Conservation (phyloP, 1,140 invertebrate species). For the Drosophila pachea region DNA sequence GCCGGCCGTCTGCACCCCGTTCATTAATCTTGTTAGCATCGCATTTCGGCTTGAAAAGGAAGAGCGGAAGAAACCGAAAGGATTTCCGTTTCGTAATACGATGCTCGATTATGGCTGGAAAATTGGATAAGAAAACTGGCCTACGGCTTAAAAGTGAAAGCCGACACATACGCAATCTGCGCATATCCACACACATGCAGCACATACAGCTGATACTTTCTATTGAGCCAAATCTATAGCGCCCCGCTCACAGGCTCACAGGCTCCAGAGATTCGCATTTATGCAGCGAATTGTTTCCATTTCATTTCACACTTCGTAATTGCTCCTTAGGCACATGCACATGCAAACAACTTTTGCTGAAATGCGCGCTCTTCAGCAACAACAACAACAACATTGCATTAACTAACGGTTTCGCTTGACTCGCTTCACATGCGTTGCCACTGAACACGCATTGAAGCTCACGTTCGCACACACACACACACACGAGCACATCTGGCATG, state of each 20-base stretch:
- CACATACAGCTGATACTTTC: background rate
- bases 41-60: slow-evolving; percentile 37
- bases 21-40: slow-evolving; percentile 71
- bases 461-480: background rate
- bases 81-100: slow-evolving; percentile 71
- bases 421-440: too few relatives aligned
- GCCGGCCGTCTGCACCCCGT: slow-evolving; percentile 45
- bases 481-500: background rate
- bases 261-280: background rate
- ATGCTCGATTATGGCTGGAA: slow-evolving; percentile 39
- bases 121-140: slow-evolving; percentile 47
- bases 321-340: background rate
- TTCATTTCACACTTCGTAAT: too few relatives aligned
- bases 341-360: too few relatives aligned
- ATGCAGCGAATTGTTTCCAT: background rate
- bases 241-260: background rate
- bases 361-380: background rate
- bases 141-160: slow-evolving; percentile 65
- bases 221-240: background rate
- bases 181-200: slow-evolving; percentile 1
- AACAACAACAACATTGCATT: too few relatives aligned
- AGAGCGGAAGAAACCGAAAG: slow-evolving; percentile 70
- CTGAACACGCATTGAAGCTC: too few relatives aligned
- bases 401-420: too few relatives aligned
- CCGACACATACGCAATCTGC: slow-evolving; percentile 35